Conservation (phyloP, 2,888 invertebrate genomes). For the Diarsia dahlii region DNA sequence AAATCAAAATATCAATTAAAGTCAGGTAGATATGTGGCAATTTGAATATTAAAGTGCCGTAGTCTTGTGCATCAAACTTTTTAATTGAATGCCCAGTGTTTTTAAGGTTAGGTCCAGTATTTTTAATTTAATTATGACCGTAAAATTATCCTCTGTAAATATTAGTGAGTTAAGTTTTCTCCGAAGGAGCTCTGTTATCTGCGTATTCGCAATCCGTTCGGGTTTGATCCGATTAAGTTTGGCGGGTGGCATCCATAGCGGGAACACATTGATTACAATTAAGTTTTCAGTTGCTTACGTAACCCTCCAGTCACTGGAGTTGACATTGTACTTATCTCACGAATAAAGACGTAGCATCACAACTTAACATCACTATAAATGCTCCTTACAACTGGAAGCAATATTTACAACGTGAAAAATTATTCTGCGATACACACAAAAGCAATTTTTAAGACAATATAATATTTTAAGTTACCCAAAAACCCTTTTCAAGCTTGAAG, state of each 20-base stretch:
- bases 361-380: constrained; percentile 16
- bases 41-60: neutral
- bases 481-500: constrained; percentile 37
- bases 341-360: constrained; percentile 29
- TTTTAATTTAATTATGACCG: constrained; percentile 1
- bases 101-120: neutral
- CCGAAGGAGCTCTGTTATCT: neutral
- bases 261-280: constrained; percentile 53
- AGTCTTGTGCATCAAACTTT: constrained; percentile 33
- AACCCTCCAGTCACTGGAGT: constrained; percentile 44
- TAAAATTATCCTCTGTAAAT: constrained; percentile 2
- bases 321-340: constrained; percentile 48
- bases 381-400: neutral
- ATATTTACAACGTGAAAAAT: neutral
- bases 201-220: constrained; percentile 32
- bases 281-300: constrained; percentile 54
- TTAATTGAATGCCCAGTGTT: constrained; percentile 12
- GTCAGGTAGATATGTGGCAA: neutral
- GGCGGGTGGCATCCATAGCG: constrained; percentile 24
- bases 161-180: constrained; percentile 18
- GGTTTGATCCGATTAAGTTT: constrained; percentile 47
- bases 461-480: constrained; percentile 19
- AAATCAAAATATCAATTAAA: neutral
- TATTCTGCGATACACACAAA: neutral
- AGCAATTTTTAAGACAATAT: neutral